Percentiles rank a stretch among this genome's conserved stretches.
phyloP scores from a whole-genome alignment of 1,140 invertebrate genomes.

The Euwallacea fornicatus region DNA sequence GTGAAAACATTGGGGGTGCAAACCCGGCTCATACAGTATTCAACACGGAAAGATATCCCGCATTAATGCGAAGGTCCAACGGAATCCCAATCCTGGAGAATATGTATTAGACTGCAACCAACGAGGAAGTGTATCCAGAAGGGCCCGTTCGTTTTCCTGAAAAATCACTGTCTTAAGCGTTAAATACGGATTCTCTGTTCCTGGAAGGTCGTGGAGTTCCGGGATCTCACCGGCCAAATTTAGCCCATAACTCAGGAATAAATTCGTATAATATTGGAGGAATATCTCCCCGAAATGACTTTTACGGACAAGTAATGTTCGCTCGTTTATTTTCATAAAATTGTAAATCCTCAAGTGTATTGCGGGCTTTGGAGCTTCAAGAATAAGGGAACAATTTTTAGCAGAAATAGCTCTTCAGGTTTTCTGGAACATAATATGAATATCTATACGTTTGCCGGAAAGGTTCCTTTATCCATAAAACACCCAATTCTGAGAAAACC shows the following conservation, averaged over 20 bases:
- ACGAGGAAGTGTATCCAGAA: conserved; percentile 4
- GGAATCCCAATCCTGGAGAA: conserved; percentile 36
- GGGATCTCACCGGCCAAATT: conserved; percentile 34
- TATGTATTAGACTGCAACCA: conserved; percentile 34
- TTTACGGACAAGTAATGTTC: conserved; percentile 36
- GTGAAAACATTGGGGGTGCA: conserved; percentile 20
- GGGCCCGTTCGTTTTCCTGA: too few relatives aligned
- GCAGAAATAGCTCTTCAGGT: too few relatives aligned
- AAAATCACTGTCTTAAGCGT: not conserved
- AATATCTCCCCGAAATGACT: conserved; percentile 36
- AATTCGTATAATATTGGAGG: conserved; percentile 38
- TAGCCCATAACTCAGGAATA: conserved; percentile 38
- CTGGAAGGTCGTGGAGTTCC: conserved; percentile 11
- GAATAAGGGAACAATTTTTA: not conserved
- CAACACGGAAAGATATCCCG: conserved; percentile 39
- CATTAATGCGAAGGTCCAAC: conserved; percentile 38
- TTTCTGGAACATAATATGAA: too few relatives aligned
- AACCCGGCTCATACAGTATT: conserved; percentile 35
- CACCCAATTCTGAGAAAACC: not conserved
- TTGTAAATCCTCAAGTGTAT: conserved; percentile 36
- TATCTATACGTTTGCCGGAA: too few relatives aligned
- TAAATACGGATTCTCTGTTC: not conserved
- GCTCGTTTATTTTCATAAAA: conserved; percentile 38
- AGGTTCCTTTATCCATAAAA: conserved; percentile 4
- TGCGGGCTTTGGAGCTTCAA: conserved; percentile 10